Conservation (phyloP, 1,140 invertebrate genomes). For the Scylla paramamosain region DNA sequence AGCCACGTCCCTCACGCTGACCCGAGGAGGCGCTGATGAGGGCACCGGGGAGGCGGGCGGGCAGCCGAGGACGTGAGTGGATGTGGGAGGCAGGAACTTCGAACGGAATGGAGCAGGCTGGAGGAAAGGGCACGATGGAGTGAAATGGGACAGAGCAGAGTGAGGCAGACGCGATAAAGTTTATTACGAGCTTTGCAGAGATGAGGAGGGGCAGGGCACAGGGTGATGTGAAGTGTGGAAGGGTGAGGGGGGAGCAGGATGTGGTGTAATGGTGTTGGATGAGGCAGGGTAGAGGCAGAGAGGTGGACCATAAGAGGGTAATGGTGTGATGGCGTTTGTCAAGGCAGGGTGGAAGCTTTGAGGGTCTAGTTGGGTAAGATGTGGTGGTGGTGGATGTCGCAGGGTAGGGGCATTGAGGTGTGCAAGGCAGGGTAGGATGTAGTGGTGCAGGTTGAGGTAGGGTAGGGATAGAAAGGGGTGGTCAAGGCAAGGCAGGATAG, state of each 20-base stretch:
- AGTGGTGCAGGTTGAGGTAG: too few relatives aligned
- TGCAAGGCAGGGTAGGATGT: neutral
- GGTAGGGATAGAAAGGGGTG: too few relatives aligned
- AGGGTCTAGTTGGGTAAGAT: neutral
- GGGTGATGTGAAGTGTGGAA: too few relatives aligned
- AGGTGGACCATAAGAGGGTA: neutral
- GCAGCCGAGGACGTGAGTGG: neutral
- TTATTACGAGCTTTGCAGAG: neutral
- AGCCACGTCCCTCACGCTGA: conserved; percentile 17
- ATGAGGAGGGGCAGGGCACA: neutral
- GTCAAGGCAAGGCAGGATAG: too few relatives aligned
- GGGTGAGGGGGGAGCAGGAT: too few relatives aligned
- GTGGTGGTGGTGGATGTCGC: neutral
- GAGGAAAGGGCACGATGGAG: too few relatives aligned
- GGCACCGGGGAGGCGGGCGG: neutral
- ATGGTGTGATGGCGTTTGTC: neutral
- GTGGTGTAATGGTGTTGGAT: too few relatives aligned
- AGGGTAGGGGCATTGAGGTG: neutral
- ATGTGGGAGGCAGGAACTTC: neutral
- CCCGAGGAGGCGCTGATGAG: neutral
- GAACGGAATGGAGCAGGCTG: too few relatives aligned
- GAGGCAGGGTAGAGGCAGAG: too few relatives aligned
- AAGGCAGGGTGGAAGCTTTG: neutral
- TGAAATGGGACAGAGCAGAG: too few relatives aligned
- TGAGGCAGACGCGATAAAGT: too few relatives aligned